Percentiles rank a stretch among this genome's conserved stretches.
These are phyloP conservation scores for Macrotrachela quadricornifera DNA, from an alignment of 1,140 invertebrate species.

Conservation along the genomic window DNA sequence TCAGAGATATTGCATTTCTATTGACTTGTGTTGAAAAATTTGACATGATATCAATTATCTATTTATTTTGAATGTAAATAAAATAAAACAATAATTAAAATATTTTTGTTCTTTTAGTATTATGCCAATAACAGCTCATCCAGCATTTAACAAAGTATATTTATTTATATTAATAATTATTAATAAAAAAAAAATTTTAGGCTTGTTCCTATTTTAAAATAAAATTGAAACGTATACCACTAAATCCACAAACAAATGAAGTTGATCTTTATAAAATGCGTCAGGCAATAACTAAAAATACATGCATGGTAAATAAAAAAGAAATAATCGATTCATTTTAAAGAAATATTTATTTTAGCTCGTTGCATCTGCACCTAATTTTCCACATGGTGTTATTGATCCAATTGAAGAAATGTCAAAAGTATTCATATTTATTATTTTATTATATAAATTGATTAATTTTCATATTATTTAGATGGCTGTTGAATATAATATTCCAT, in stretches of 20 bases:
- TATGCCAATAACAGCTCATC: slow-evolving; percentile 66
- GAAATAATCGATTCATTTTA: too few species aligned
- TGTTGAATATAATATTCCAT: slow-evolving; percentile 59
- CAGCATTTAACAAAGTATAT: slow-evolving; percentile 75
- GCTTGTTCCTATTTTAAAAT: too few species aligned
- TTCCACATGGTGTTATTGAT: slow-evolving; percentile 87
- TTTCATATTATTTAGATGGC: slow-evolving; percentile 39
- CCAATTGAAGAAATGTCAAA: slow-evolving; percentile 60
- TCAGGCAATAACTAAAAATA: slow-evolving; percentile 59
- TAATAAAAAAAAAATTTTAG: too few species aligned
- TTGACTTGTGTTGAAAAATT: too few species aligned
- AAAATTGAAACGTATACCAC: slow-evolving; percentile 49
- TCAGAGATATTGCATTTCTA: too few species aligned
- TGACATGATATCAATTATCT: too few species aligned
- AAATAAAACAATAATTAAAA: slow-evolving; percentile 8
- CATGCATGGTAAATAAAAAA: slow-evolving; percentile 43
- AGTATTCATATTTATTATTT: slow-evolving; percentile 15
- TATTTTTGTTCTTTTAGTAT: slow-evolving; percentile 32
- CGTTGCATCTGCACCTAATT: slow-evolving; percentile 78
- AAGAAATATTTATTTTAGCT: slow-evolving; percentile 24
- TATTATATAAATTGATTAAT: background rate
- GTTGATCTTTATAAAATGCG: slow-evolving; percentile 59
- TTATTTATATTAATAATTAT: too few species aligned
- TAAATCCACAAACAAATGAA: slow-evolving; percentile 45
- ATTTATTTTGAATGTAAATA: too few species aligned